Conservation (phyloP, 2,797 vertebrate species). For the Microhierax caerulescens region DNA sequence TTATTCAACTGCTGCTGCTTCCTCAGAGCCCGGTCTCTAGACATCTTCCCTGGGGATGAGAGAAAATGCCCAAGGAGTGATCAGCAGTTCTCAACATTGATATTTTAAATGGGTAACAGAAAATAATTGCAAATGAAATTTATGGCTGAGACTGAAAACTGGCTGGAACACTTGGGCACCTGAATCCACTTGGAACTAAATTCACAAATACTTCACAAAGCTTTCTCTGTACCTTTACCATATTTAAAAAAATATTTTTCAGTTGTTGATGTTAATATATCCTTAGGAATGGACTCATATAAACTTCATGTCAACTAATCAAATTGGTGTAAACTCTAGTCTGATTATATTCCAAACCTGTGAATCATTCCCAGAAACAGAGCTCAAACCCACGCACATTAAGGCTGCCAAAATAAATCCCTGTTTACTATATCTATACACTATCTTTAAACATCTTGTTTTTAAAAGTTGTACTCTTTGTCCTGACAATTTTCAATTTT, state of each 20-base stretch:
- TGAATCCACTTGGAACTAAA: neutral
- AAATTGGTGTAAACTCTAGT: neutral
- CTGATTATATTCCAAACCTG: neutral
- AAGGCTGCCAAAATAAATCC: neutral
- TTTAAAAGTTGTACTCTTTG: neutral
- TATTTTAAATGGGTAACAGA: neutral
- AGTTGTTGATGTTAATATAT: neutral
- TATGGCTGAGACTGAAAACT: neutral
- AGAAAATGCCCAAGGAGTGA: neutral
- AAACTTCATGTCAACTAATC: neutral
- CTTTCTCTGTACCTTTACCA: neutral
- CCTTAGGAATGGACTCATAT: neutral
- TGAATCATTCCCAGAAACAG: neutral
- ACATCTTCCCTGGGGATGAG: conserved; percentile 88
- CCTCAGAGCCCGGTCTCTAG: conserved; percentile 85
- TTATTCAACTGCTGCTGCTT: conserved; percentile 97
- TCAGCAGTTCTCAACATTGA: neutral
- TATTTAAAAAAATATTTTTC: neutral
- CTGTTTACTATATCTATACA: neutral
- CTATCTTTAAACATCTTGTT: neutral
- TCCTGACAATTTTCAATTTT: neutral
- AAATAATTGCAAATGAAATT: neutral
- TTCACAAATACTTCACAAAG: neutral
- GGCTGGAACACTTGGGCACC: neutral
- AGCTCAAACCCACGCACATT: neutral